Conservation (phyloP, 1,140 invertebrate genomes). For the Colletes latitarsis region DNA sequence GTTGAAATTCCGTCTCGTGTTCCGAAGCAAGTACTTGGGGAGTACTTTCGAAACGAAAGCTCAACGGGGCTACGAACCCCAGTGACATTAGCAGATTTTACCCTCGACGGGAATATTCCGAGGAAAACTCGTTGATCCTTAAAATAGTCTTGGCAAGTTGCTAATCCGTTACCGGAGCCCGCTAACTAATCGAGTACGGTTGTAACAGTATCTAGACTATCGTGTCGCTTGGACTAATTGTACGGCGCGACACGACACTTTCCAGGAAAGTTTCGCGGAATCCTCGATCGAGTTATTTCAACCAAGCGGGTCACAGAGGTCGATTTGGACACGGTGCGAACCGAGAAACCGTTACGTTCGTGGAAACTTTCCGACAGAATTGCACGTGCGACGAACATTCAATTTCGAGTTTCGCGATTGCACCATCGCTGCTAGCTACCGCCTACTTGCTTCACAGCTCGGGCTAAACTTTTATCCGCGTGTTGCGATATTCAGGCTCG, state of each 20-base stretch:
- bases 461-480: too few relatives aligned
- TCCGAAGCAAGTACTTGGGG: too few relatives aligned
- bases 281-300: constrained; percentile 12
- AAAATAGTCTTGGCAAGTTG: background rate
- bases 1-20: too few relatives aligned
- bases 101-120: background rate
- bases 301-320: background rate
- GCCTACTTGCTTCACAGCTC: too few relatives aligned
- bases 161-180: constrained; percentile 17
- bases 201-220: background rate
- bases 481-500: too few relatives aligned
- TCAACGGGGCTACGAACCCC: background rate
- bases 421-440: too few relatives aligned
- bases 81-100: background rate
- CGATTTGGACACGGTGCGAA: background rate
- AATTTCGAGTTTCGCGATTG: background rate
- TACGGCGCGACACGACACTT: too few relatives aligned
- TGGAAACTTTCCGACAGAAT: background rate
- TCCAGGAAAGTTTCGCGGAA: constrained; percentile 2
- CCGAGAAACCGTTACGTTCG: background rate
- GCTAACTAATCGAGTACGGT: constrained; percentile 4
- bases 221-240: background rate
- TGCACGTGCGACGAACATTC: constrained; percentile 8
- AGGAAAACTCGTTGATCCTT: constrained; percentile 10
- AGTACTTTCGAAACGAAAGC: background rate